Percentiles rank a stretch among this genome's conserved stretches.
Evolutionary conservation across 2,888 invertebrate species (phyloP).

Genomic region (Copidosoma aretas): DNA sequence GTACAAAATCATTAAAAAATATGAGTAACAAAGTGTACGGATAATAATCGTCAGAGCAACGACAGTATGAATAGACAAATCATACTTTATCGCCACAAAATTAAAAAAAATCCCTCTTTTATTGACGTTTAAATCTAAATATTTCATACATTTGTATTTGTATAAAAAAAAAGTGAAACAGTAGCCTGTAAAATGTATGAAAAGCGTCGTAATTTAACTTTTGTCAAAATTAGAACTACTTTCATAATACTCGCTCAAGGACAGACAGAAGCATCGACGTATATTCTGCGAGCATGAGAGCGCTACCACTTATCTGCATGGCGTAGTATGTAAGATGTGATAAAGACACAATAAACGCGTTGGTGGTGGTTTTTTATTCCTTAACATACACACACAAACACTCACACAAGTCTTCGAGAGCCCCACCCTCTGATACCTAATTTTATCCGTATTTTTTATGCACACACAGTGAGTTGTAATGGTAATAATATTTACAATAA

Average conservation of each 20-base stretch:
- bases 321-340: too few relatives aligned
- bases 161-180: too few relatives aligned
- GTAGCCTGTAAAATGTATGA: too few relatives aligned
- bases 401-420: conserved; percentile 45
- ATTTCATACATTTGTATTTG: too few relatives aligned
- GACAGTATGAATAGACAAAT: neutral
- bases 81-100: neutral
- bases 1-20: neutral
- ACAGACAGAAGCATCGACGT: too few relatives aligned
- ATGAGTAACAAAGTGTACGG: neutral
- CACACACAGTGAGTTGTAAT: neutral
- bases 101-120: neutral
- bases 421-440: conserved; percentile 14
- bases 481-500: conserved; percentile 1
- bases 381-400: conserved; percentile 12
- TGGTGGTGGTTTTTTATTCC: conserved; percentile 28
- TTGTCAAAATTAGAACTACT: too few relatives aligned
- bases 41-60: too few relatives aligned
- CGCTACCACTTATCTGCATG: too few relatives aligned
- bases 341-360: conserved; percentile 27
- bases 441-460: conserved; percentile 29
- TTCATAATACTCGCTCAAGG: too few relatives aligned
- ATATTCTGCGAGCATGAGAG: too few relatives aligned
- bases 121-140: neutral
- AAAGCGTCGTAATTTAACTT: too few relatives aligned